Evolutionary conservation across 2,888 invertebrate species (phyloP), one percentile per base, ranked within the genome.

Genomic region (Plutella xylostella): DNA sequence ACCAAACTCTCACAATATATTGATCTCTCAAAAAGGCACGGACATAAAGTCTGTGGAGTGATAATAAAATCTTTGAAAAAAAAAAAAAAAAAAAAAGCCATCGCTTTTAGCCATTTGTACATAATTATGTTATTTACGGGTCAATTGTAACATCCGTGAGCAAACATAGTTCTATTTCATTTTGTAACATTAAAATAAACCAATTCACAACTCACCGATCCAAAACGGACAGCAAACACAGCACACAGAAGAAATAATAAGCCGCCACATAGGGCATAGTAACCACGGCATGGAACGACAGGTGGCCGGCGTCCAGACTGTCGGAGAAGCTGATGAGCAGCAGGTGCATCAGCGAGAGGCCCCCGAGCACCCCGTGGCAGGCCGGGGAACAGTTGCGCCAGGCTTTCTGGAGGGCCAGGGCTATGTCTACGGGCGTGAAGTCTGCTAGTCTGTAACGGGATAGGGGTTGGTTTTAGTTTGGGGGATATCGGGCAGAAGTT

Each of bases 301-400:
- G 55, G 22, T 85, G 85, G 0, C 75, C 77, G 0, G 79, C 79
- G 30, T 80, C 84, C 45, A 83, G 44, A 2, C 73, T 69, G 35
- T 85, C 79, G 0, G 86, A 86, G 50, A 84, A 84, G 52, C 85
- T 78, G 54, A 88, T 77, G 9, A 88, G 79, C 1, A 88, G 70
- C 31, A 87, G 76, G 51, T 89, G 88, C 65, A 88, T 85, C 19
- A 89, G 63, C 0, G 87, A 82, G 14, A 88, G 51, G 0, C 89
- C 89, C 0, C 86, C 88, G 1, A 89, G 70, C 3, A 88, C 68
- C 0, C 88, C 88, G 58, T 87, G 88, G 55, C 87, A 87, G 0
- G 88, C 78, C 0, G 78, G 74, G 0, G 87, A 85, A 6, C 80
- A 68, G 35, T 78, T 74, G 2, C 84, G 68, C 83, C 84, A 85